Evolutionary conservation across 2,888 invertebrate species (phyloP).

Genomic region (Eilema depressum): DNA sequence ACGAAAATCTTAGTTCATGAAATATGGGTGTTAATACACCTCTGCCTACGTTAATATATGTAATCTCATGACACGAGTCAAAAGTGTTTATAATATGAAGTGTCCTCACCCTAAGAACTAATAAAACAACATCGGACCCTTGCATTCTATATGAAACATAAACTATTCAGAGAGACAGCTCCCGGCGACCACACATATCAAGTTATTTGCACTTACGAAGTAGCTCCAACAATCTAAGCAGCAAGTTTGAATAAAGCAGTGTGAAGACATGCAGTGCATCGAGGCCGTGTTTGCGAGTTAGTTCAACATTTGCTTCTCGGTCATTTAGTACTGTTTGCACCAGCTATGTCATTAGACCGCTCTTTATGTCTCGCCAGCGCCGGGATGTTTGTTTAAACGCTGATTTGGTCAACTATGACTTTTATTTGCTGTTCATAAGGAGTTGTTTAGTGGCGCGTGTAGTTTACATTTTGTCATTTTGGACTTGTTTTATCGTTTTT

Average conservation of each 20-base stretch:
- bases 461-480: neutral
- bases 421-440: slow-evolving; percentile 7
- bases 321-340: slow-evolving; percentile 48
- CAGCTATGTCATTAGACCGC: slow-evolving; percentile 43
- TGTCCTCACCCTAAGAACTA: neutral
- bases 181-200: slow-evolving; percentile 33
- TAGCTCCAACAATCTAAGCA: slow-evolving; percentile 31
- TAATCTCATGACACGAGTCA: neutral
- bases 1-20: no score
- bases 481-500: slow-evolving; percentile 8
- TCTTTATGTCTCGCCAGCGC: slow-evolving; percentile 40
- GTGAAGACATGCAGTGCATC: slow-evolving; percentile 47
- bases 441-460: slow-evolving; percentile 6
- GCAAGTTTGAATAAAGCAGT: slow-evolving; percentile 49
- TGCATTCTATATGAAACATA: slow-evolving; percentile 5
- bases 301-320: slow-evolving; percentile 47
- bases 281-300: slow-evolving; percentile 40
- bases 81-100: neutral
- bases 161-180: slow-evolving; percentile 19
- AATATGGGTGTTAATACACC: no score
- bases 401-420: slow-evolving; percentile 27
- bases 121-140: neutral
- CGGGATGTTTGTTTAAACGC: slow-evolving; percentile 42
- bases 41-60: neutral
- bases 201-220: slow-evolving; percentile 47